Evolutionary conservation across 2,113 vertebrate species (phyloP).

Genomic region (Prolemur simus): DNA sequence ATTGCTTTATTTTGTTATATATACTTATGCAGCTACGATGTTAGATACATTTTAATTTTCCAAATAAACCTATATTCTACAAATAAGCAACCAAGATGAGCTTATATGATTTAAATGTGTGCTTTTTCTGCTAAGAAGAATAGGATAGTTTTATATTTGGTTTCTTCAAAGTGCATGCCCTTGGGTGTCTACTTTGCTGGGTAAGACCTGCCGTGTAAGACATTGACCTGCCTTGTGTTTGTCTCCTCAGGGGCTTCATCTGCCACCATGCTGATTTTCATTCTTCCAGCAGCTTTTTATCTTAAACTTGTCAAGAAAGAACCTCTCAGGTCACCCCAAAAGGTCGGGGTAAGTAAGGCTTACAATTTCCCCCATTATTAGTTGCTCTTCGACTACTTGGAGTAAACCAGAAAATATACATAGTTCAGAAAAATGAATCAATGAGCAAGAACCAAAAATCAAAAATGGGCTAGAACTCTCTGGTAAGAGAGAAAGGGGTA

Average conservation of each 20-base stretch:
- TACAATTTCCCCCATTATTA: neutral
- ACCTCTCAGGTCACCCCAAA: conserved; percentile 91
- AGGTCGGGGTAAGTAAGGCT: conserved; percentile 91
- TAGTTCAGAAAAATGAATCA: neutral
- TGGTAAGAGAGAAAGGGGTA: neutral
- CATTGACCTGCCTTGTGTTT: neutral
- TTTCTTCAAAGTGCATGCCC: neutral
- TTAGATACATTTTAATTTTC: neutral
- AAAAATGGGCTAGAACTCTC: neutral
- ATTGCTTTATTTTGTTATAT: neutral
- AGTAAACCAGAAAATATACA: neutral
- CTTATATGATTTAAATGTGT: neutral
- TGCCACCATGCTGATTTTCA: conserved; percentile 97
- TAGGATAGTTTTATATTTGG: neutral
- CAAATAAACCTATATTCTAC: neutral
- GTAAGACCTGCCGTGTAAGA: neutral
- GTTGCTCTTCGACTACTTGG: neutral
- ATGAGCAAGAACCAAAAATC: neutral
- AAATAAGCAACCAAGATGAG: neutral
- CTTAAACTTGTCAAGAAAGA: conserved; percentile 93
- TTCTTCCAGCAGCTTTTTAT: conserved; percentile 96
- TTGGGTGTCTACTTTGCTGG: neutral
- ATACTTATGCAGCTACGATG: neutral
- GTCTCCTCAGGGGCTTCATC: conserved; percentile 92
- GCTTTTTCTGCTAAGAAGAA: neutral